Evolutionary conservation across 1,140 invertebrate genomes (phyloP).

Genomic region (Choristoneura fumiferana): DNA sequence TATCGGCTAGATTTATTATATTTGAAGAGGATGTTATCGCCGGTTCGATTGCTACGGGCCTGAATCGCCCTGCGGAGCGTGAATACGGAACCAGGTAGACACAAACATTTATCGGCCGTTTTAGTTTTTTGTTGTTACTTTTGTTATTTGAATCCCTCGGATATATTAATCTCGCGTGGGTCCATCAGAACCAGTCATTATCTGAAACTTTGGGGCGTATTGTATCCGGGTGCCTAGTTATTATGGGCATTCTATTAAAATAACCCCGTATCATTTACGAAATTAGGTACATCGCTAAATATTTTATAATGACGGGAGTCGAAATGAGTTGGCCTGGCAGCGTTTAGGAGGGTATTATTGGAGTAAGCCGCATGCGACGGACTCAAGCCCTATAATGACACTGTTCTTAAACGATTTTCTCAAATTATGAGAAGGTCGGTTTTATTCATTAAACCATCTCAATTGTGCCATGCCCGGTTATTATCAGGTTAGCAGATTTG

Average conservation of each 20-base stretch:
- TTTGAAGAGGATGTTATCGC: slow-evolving; percentile 70
- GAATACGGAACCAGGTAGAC: slow-evolving; percentile 56
- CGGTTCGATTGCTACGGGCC: slow-evolving; percentile 49
- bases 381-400: slow-evolving; percentile 40
- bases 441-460: slow-evolving; percentile 38
- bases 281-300: slow-evolving; percentile 76
- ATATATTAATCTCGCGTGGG: slow-evolving; percentile 74
- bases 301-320: slow-evolving; percentile 68
- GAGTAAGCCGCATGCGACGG: slow-evolving; percentile 37
- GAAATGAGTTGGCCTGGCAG: slow-evolving; percentile 51
- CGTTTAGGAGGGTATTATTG: slow-evolving; percentile 53
- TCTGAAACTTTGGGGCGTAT: slow-evolving; percentile 70
- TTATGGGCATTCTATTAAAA: slow-evolving; percentile 72
- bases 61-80: slow-evolving; percentile 48
- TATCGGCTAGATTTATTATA: slow-evolving; percentile 74
- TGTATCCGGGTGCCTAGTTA: slow-evolving; percentile 69
- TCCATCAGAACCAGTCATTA: slow-evolving; percentile 68
- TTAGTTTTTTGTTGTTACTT: slow-evolving; percentile 70
- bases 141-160: slow-evolving; percentile 68
- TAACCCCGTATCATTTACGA: slow-evolving; percentile 67
- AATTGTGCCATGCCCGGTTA: slow-evolving; percentile 30
- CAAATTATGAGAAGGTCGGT: slow-evolving; percentile 29
- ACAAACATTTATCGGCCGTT: slow-evolving; percentile 68
- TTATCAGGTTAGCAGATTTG: slow-evolving; percentile 45
- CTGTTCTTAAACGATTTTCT: slow-evolving; percentile 38